Evolutionary conservation across 2,888 invertebrate species (phyloP), one percentile per base, ranked within the genome.

Genomic region (Phanerotoma sp.): DNA sequence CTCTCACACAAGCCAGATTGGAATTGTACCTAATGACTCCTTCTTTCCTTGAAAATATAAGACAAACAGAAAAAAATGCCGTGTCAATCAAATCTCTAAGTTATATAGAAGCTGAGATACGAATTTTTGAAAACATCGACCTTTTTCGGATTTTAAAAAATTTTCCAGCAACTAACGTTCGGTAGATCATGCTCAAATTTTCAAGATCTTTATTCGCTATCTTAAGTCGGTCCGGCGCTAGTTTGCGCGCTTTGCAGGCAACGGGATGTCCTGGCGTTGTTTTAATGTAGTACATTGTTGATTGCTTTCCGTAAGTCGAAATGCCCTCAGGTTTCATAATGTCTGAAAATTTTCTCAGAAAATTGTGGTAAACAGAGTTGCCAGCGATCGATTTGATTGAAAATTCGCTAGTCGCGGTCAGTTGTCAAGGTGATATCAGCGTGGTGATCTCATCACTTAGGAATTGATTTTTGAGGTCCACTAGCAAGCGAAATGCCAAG

Each of bases 241-340:
- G 55, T 1, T 73, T 62, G 10, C 73, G 61, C 2, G 72, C 61
- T 48, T 61, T 60, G n/a, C 62, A 42, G 21, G 51, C 51, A 3
- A 70, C 66, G 4, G 73, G 74, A 22, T 68, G 68, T 9, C 73
- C 72, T 1, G 56, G 15, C 3, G 62, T 65, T 6, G 69, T 68
- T 38, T 58, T 44, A 30, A 72, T 69, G 57, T 65, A 63, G 33
- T 69, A 68, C 10, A 30, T 7, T 0, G 56, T 64, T 7, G 15
- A 18, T 16, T 59, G 61, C 18, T 46, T 53, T 0, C 16, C 45
- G 1, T 9, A 3, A 11, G 9, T 35, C 5, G 5, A 63, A 30
- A 15, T 64, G 63, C 18, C 62, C 58, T 13, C 66, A 15, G 32
- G 60, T 11, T 33, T 20, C 1, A 46, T 54, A 10, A 60, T 42